Conservation (phyloP, 2,113 vertebrate genomes). For the Triplophysa dalaica region DNA sequence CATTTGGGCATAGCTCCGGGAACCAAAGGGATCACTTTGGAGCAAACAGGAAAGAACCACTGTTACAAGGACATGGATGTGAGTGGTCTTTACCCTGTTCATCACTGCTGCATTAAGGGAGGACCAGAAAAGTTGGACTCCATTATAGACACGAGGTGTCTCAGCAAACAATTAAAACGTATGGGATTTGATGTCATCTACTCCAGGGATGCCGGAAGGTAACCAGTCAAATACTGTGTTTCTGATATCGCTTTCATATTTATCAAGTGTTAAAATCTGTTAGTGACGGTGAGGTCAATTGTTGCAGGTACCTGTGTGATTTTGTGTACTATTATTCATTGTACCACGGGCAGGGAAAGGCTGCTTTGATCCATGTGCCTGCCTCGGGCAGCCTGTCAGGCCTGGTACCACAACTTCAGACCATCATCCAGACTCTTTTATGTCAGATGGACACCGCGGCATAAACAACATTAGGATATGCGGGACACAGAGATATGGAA, state of each 20-base stretch:
- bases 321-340: constrained; percentile 81
- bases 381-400: constrained; percentile 63
- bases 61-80: constrained; percentile 78
- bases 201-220: constrained; percentile 86
- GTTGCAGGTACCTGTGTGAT: constrained; percentile 81
- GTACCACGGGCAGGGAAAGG: constrained; percentile 69
- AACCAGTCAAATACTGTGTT: background rate
- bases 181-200: constrained; percentile 69
- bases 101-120: constrained; percentile 72
- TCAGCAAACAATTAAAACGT: constrained; percentile 66
- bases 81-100: constrained; percentile 72
- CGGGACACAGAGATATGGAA: background rate
- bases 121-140: constrained; percentile 79
- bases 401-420: constrained; percentile 75
- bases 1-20: constrained; percentile 77
- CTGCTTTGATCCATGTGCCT: constrained; percentile 79
- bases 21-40: constrained; percentile 71
- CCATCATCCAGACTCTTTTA: constrained; percentile 73
- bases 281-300: background rate
- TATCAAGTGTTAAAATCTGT: background rate
- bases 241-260: background rate
- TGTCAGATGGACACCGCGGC: constrained; percentile 59
- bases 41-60: constrained; percentile 82
- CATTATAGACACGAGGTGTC: constrained; percentile 72
- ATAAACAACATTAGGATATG: background rate